Base-by-base conservation (phyloP, 2,113 vertebrate genomes). In the Epinephelus cyanopodus region DNA sequence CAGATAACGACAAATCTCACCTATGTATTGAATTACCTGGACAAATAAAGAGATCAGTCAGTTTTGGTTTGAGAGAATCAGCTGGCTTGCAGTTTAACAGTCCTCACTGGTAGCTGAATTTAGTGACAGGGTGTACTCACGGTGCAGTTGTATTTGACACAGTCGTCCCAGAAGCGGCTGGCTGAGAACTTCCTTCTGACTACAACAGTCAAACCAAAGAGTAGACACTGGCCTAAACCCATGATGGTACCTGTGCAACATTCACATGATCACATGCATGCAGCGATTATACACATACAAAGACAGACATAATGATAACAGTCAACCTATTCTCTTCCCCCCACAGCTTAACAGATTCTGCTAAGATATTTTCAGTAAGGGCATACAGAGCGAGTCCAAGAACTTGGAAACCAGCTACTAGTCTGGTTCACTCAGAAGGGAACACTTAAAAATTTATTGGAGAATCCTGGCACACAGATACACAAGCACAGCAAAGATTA, bases 121-220 rank as follows among this genome's bases (percentile, higher is more conserved):
- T 15, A 14, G 0, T 11, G 29, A 12, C 29, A 50, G 62, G 4
- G 37, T 67, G n/a, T 17, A 86, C 96, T 97, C 93, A 98, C 97
- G 56, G 97, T 98, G 94, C 97, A 98, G 78, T 97, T 93, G 92
- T 97, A 92, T 74, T 97, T 96, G 52, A 93, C 80, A 42, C 97
- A 98, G 92, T 98, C 97, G 0, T 97, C 96, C 97, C 97, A 98
- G 94, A 98, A 98, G 74, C 92, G 89, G 74, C 95, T 97, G 86
- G 97, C 97, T 0, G 97, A 98, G 90, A 98, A 98, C 86, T 97
- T 98, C 94, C 87, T 97, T 86, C 95, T 95, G 64, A 98, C 92
- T 2, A 98, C 97, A 6, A 97, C 95, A 0, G 97, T 98, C 80
- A 96, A 82, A 48, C 97, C 97, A 2, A 97, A 95, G 71, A 98